Evolutionary conservation across 1,140 invertebrate genomes (phyloP).

Genomic region (Pararge aegeria): DNA sequence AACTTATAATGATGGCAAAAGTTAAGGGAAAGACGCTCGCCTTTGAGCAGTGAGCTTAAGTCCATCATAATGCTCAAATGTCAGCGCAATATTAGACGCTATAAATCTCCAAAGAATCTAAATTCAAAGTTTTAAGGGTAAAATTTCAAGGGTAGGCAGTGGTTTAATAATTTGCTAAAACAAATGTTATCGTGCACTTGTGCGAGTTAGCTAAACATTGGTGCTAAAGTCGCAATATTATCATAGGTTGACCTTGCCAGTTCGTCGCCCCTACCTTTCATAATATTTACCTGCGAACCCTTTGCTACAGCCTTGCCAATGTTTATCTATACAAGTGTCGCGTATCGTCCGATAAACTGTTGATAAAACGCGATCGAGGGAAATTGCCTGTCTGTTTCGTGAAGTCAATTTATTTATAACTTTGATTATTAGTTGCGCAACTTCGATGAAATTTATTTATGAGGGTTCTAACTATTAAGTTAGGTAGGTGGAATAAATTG

Average conservation of each 20-base stretch:
- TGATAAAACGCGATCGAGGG: conserved; percentile 15
- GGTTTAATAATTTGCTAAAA: too few species aligned
- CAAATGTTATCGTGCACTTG: too few species aligned
- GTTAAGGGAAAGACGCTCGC: too few species aligned
- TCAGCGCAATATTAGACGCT: too few species aligned
- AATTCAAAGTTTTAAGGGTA: too few species aligned
- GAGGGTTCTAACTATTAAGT: background rate
- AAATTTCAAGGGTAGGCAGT: too few species aligned
- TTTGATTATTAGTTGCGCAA: conserved; percentile 7
- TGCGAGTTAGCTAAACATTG: too few species aligned
- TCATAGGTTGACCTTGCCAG: background rate
- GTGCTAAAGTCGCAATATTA: background rate
- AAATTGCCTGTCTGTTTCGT: conserved; percentile 22
- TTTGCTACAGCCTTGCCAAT: conserved; percentile 9
- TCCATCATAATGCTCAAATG: too few species aligned
- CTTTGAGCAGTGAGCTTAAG: too few species aligned
- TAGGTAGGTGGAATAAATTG: background rate
- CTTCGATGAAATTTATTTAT: background rate
- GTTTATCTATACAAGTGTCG: conserved; percentile 20
- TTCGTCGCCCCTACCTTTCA: background rate
- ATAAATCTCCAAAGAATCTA: too few species aligned
- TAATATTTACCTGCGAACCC: background rate
- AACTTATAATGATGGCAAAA: too few species aligned
- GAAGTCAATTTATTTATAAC: conserved; percentile 13
- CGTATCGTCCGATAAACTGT: conserved; percentile 19